Evolutionary conservation across 2,113 vertebrate genomes (phyloP).

Genomic region (Irena cyanogastra): DNA sequence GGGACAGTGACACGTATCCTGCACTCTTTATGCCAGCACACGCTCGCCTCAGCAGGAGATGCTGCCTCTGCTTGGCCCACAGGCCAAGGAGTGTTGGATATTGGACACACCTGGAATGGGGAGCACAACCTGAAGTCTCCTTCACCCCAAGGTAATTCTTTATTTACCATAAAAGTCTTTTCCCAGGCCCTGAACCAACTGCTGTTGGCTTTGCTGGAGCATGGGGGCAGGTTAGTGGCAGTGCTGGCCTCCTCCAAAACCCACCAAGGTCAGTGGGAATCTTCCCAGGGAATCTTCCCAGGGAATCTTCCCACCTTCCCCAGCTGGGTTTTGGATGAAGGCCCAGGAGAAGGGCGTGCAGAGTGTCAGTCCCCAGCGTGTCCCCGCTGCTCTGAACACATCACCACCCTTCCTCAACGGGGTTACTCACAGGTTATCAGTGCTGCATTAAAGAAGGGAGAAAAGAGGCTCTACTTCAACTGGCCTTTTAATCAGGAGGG

Average conservation of each 20-base stretch:
- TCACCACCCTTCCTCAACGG: background rate
- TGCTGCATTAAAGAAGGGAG: constrained; percentile 14
- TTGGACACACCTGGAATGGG: background rate
- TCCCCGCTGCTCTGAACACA: background rate
- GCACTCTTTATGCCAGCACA: background rate
- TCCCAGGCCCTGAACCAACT: background rate
- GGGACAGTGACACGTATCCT: background rate
- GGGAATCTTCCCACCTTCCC: background rate
- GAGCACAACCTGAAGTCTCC: background rate
- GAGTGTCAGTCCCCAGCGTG: background rate
- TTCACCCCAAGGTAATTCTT: background rate
- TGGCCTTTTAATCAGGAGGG: constrained; percentile 41
- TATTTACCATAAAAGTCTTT: background rate
- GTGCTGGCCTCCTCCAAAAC: background rate
- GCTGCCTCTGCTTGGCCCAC: background rate
- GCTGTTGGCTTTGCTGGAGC: background rate
- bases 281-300: background rate
- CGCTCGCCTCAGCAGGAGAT: fast-evolving
- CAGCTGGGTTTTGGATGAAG: background rate
- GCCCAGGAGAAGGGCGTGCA: background rate
- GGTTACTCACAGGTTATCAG: background rate
- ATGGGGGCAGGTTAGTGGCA: background rate
- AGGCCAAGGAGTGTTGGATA: background rate
- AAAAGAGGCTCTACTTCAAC: constrained; percentile 13
- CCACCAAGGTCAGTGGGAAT: background rate